Evolutionary conservation across 2,888 invertebrate species (phyloP).

Genomic region (Platerodrilus igneus): DNA sequence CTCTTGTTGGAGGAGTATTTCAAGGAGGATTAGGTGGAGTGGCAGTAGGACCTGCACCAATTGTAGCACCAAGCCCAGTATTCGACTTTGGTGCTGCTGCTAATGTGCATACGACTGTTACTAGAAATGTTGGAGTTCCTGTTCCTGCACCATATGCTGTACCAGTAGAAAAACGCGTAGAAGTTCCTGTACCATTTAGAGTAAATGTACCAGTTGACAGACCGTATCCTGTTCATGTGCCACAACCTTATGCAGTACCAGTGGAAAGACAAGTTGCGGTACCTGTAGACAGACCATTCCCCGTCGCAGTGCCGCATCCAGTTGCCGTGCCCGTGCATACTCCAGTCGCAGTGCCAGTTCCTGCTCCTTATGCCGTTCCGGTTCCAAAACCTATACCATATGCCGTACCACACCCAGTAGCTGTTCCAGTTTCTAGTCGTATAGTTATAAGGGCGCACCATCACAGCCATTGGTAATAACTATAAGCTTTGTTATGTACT

Average conservation of each 20-base stretch:
- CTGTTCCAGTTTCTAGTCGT: constrained; percentile 37
- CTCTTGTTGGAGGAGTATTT: constrained; percentile 24
- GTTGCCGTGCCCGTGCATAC: constrained; percentile 44
- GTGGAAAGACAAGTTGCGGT: constrained; percentile 53
- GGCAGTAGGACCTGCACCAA: constrained; percentile 18
- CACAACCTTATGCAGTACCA: constrained; percentile 52
- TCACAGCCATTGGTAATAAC: constrained; percentile 12
- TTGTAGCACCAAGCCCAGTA: constrained; percentile 20
- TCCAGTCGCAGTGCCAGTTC: constrained; percentile 49
- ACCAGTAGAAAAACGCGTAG: constrained; percentile 45
- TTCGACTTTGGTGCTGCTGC: constrained; percentile 33
- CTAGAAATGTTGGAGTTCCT: constrained; percentile 49
- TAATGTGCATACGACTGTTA: constrained; percentile 47
- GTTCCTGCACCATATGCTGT: constrained; percentile 53
- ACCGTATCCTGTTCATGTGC: constrained; percentile 42
- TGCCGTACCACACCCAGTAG: constrained; percentile 54
- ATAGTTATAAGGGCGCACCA: constrained; percentile 29
- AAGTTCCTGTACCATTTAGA: constrained; percentile 41
- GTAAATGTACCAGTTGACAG: constrained; percentile 55
- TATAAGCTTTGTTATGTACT: no score
- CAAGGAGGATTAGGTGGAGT: constrained; percentile 27
- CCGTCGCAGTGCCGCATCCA: constrained; percentile 43
- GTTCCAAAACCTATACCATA: constrained; percentile 53
- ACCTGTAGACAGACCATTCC: constrained; percentile 47
- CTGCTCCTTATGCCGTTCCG: constrained; percentile 48